phyloP scores from a whole-genome alignment of 2,888 invertebrate genomes.

The Beris morrisii region DNA sequence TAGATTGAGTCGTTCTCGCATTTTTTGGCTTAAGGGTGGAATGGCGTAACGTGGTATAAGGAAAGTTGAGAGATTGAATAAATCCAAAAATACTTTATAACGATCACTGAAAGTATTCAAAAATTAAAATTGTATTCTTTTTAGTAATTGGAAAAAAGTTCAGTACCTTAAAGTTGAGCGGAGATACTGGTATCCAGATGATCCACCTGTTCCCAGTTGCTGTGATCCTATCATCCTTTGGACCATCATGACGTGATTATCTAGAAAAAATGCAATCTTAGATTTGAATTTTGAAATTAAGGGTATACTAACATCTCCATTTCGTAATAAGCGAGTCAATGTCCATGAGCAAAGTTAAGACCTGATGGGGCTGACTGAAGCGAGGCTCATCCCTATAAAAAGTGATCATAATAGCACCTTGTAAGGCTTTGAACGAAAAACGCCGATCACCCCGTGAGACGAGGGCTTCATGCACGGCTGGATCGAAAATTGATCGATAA shows the following conservation, averaged over 20 bases:
- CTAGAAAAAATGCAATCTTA: conserved; percentile 58
- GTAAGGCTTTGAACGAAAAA: conserved; percentile 87
- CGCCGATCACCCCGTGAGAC: conserved; percentile 74
- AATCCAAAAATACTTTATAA: conserved; percentile 96
- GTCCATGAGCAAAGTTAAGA: conserved; percentile 92
- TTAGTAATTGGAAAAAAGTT: conserved; percentile 14
- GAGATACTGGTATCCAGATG: conserved; percentile 97
- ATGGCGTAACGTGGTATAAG: conserved; percentile 89
- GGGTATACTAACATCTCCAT: conserved; percentile 85
- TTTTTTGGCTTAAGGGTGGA: conserved; percentile 80
- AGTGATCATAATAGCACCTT: conserved; percentile 97
- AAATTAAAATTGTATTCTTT: conserved; percentile 19
- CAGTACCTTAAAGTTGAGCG: conserved; percentile 91
- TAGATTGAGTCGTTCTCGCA: conserved; percentile 58
- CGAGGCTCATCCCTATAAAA: conserved; percentile 96
- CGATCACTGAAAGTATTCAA: conserved; percentile 75
- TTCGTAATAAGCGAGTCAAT: conserved; percentile 98
- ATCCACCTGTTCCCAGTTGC: conserved; percentile 95
- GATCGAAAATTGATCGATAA: conserved; percentile 88
- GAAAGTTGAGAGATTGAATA: conserved; percentile 97
- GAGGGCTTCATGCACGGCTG: conserved; percentile 78
- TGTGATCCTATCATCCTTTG: conserved; percentile 98
- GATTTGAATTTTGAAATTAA: conserved; percentile 10
- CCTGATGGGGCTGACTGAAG: conserved; percentile 97
- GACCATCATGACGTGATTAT: conserved; percentile 98